Conservation (phyloP, 2,113 vertebrate genomes). For the Myxocyprinus asiaticus region DNA sequence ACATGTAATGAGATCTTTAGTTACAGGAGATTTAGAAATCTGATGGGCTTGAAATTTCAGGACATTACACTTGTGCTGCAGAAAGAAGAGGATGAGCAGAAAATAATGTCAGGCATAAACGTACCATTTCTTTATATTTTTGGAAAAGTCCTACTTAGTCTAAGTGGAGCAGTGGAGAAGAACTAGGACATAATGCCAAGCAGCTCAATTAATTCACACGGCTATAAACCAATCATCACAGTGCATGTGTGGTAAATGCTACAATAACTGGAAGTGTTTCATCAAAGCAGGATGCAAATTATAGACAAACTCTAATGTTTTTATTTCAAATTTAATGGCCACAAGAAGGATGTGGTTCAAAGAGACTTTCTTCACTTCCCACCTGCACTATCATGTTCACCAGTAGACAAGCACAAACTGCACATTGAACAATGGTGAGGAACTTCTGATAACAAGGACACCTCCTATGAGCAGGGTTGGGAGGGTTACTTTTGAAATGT, state of each 20-base stretch:
- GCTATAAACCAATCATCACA: constrained; percentile 17
- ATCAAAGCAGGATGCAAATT: constrained; percentile 27
- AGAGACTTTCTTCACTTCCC: not conserved
- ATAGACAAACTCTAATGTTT: constrained; percentile 6
- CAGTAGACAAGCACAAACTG: not conserved
- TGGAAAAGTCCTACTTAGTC: constrained; percentile 67
- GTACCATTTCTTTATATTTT: constrained; percentile 43
- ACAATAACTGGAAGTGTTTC: not conserved
- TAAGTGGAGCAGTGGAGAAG: constrained; percentile 67
- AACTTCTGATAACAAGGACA: constrained; percentile 11
- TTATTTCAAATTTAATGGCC: constrained; percentile 9
- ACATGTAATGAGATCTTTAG: constrained; percentile 19
- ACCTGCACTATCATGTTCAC: not conserved
- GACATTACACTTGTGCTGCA: not conserved
- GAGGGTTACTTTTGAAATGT: too few species aligned
- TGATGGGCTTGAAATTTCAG: not conserved
- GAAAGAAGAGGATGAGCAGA: not conserved
- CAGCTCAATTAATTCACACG: constrained; percentile 43
- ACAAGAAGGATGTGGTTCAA: not conserved
- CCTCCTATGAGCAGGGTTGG: constrained; percentile 1
- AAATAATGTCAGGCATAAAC: constrained; percentile 39
- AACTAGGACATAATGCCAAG: constrained; percentile 50
- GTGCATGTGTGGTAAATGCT: not conserved
- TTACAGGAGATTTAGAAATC: constrained; percentile 5
- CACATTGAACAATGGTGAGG: not conserved